Percentiles rank a stretch among this genome's conserved stretches.
Conservation (phyloP, 2,113 vertebrate genomes). For the Oxygymnocypris stewartii region DNA sequence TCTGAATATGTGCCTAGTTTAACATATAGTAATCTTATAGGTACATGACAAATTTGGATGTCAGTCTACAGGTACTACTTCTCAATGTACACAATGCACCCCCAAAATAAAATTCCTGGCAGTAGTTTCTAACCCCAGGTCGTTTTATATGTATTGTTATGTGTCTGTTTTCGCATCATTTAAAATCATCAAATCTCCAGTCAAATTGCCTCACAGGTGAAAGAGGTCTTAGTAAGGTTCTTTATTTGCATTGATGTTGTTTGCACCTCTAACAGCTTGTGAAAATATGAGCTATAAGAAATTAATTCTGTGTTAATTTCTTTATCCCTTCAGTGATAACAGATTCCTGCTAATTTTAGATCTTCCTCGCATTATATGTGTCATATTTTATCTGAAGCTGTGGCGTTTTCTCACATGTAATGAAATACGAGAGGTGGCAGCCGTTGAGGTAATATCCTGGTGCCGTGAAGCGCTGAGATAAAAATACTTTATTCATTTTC, state of each 20-base stretch:
- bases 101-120: background rate
- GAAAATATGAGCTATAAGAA: background rate
- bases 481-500: conserved; percentile 27
- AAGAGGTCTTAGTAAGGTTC: no score
- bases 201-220: no score
- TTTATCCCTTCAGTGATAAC: background rate
- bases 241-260: background rate
- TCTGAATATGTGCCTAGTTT: background rate
- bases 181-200: background rate
- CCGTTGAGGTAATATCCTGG: conserved; percentile 25
- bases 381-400: conserved; percentile 17
- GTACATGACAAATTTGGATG: conserved; percentile 4
- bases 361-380: background rate
- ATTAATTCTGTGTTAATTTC: background rate
- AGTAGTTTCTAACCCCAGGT: background rate
- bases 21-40: conserved; percentile 1
- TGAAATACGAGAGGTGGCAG: conserved; percentile 28
- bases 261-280: background rate
- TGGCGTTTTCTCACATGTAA: conserved; percentile 19
- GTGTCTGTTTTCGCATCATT: background rate
- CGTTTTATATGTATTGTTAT: background rate
- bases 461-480: background rate
- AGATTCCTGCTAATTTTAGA: conserved; percentile 38
- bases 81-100: background rate
- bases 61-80: background rate